These are phyloP conservation scores for Bombus superbus DNA, from an alignment of 1,140 invertebrate genomes.

Conservation along the genomic window DNA sequence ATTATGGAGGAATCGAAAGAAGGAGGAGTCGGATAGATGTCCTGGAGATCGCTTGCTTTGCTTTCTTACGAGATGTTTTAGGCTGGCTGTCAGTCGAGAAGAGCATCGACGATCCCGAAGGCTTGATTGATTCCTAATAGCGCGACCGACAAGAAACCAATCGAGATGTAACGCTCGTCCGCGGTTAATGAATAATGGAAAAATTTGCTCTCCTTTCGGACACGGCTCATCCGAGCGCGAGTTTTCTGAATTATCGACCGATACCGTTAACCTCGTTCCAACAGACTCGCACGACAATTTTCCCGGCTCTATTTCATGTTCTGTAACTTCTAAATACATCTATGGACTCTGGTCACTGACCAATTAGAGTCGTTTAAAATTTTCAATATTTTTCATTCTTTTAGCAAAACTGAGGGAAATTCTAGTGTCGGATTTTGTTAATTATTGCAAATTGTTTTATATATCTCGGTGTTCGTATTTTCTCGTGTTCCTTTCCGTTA, in stretches of 20 bases:
- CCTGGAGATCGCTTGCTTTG: background rate
- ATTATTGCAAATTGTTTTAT: too few species aligned
- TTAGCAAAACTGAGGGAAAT: too few species aligned
- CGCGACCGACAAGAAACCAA: constrained; percentile 61
- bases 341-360: too few species aligned
- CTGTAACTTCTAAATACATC: too few species aligned
- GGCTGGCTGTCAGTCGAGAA: constrained; percentile 16
- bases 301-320: too few species aligned
- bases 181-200: constrained; percentile 66
- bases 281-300: too few species aligned
- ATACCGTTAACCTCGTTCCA: constrained; percentile 1
- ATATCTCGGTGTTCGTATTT: too few species aligned
- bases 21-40: background rate
- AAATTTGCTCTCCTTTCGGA: constrained; percentile 53
- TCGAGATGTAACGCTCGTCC: constrained; percentile 58
- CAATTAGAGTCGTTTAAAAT: too few species aligned
- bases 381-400: too few species aligned
- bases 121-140: constrained; percentile 66
- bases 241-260: constrained; percentile 55
- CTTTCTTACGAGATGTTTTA: constrained; percentile 43
- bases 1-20: background rate
- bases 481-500: too few species aligned
- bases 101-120: background rate
- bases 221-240: constrained; percentile 40
- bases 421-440: too few species aligned